Percentiles rank a stretch among this genome's conserved stretches.
phyloP scores from a whole-genome alignment of 2,888 invertebrate genomes.

The Coelopa pilipes region DNA sequence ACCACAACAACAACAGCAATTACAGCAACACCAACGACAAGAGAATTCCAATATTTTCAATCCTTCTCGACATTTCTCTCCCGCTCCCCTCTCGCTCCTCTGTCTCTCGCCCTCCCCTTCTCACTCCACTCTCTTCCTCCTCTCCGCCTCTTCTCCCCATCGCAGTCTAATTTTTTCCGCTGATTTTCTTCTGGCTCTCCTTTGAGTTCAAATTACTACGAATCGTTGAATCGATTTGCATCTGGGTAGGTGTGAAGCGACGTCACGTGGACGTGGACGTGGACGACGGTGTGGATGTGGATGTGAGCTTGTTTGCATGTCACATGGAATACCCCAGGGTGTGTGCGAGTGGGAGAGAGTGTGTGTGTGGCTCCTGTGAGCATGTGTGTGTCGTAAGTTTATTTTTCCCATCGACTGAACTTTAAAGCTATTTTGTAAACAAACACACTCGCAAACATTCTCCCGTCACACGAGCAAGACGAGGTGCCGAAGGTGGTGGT shows the following conservation, averaged over 20 bases:
- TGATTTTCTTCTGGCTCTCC: not conserved
- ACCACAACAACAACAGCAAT: too few species aligned
- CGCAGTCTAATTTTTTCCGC: not conserved
- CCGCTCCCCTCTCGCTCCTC: too few species aligned
- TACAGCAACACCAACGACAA: too few species aligned
- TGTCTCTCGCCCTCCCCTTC: too few species aligned
- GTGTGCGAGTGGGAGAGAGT: not conserved
- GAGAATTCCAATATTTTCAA: too few species aligned
- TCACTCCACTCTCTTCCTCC: too few species aligned
- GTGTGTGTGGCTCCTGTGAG: not conserved
- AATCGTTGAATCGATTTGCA: slow-evolving; percentile 17
- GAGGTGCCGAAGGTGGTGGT: too few species aligned
- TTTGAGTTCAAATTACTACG: not conserved
- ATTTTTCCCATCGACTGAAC: slow-evolving; percentile 33
- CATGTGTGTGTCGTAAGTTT: slow-evolving; percentile 17
- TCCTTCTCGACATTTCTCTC: too few species aligned
- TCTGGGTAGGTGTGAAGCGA: not conserved
- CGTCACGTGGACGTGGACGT: not conserved
- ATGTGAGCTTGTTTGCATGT: not conserved
- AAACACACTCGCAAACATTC: slow-evolving; percentile 28
- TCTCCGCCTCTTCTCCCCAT: too few species aligned
- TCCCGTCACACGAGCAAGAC: not conserved
- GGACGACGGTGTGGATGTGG: not conserved
- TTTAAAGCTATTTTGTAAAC: slow-evolving; percentile 37
- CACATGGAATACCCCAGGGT: not conserved